Conservation (phyloP, 2,888 invertebrate species). For the Ophonus ardosiacus region DNA sequence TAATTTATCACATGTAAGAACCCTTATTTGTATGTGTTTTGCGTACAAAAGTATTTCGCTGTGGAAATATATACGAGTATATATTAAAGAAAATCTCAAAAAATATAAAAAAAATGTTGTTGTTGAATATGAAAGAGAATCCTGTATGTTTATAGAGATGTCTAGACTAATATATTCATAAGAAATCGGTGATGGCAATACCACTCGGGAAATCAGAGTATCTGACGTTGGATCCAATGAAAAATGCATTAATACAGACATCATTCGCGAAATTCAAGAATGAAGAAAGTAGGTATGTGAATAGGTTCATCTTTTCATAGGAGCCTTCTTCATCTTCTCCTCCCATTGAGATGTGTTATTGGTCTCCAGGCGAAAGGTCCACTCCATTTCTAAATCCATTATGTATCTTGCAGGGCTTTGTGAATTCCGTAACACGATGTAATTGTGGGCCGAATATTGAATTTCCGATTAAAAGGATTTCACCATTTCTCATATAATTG, state of each 20-base stretch:
- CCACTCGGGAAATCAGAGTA: slow-evolving; percentile 44
- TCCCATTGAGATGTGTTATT: slow-evolving; percentile 55
- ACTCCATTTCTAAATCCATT: slow-evolving; percentile 65
- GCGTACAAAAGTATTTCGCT: too few relatives aligned
- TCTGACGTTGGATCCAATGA: slow-evolving; percentile 31
- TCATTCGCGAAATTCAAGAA: slow-evolving; percentile 19
- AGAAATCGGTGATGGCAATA: slow-evolving; percentile 32
- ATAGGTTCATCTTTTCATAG: neutral
- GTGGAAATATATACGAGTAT: neutral
- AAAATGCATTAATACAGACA: slow-evolving; percentile 46
- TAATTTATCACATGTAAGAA: too few relatives aligned
- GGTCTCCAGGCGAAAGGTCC: slow-evolving; percentile 57
- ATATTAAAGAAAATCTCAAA: neutral
- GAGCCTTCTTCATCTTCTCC: neutral
- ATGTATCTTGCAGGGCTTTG: slow-evolving; percentile 68
- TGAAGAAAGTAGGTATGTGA: slow-evolving; percentile 25
- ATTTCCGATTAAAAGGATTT: slow-evolving; percentile 71
- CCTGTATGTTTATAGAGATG: slow-evolving; percentile 21
- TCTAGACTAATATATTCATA: slow-evolving; percentile 17
- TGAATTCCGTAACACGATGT: slow-evolving; percentile 69
- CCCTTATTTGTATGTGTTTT: too few relatives aligned
- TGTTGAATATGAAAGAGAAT: slow-evolving; percentile 10
- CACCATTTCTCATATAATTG: slow-evolving; percentile 69
- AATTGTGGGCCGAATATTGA: slow-evolving; percentile 69
- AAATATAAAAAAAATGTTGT: neutral